phyloP scores from a whole-genome alignment of 2,797 vertebrate genomes.

The Rhadinocentrus ornatus region DNA sequence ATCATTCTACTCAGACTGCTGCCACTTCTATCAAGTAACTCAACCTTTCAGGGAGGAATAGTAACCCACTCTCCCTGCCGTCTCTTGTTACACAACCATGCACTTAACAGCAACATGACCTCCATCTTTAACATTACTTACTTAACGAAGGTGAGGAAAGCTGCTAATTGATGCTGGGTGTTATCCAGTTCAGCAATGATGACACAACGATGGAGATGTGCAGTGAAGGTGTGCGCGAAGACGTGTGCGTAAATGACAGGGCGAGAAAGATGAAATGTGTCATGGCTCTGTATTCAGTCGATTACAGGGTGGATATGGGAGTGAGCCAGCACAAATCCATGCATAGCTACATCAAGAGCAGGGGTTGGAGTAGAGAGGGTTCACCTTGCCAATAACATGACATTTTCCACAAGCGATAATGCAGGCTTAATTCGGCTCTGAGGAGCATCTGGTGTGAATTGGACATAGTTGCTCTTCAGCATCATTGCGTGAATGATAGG shows the following conservation, averaged over 20 bases:
- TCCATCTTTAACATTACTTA: conserved; percentile 35
- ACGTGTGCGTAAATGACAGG: conserved; percentile 24
- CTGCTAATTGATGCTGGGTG: conserved; percentile 43
- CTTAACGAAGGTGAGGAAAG: conserved; percentile 31
- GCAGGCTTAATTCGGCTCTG: conserved; percentile 70
- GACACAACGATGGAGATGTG: conserved; percentile 39
- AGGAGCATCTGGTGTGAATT: conserved; percentile 77
- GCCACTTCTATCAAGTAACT: conserved; percentile 68
- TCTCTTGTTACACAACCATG: conserved; percentile 43
- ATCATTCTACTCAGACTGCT: conserved; percentile 61
- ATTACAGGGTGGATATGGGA: conserved; percentile 67
- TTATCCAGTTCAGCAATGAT: conserved; percentile 12
- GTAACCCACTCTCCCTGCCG: conserved; percentile 33
- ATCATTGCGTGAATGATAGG: conserved; percentile 57
- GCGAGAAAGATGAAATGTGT: conserved; percentile 40
- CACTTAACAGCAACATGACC: conserved; percentile 44
- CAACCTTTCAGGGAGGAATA: conserved; percentile 61
- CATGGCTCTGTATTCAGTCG: conserved; percentile 53
- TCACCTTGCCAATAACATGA: conserved; percentile 80
- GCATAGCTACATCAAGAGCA: conserved; percentile 51
- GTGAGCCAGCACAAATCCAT: conserved; percentile 62
- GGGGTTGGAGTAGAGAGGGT: conserved; percentile 52
- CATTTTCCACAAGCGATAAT: conserved; percentile 77
- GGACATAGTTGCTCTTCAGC: conserved; percentile 74
- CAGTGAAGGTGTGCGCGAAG: conserved; percentile 20